A percentile compares a stretch with the other conserved stretches of the same genome.
Evolutionary conservation across 2,113 vertebrate species (phyloP).

Genomic region (Arvicanthis niloticus): DNA sequence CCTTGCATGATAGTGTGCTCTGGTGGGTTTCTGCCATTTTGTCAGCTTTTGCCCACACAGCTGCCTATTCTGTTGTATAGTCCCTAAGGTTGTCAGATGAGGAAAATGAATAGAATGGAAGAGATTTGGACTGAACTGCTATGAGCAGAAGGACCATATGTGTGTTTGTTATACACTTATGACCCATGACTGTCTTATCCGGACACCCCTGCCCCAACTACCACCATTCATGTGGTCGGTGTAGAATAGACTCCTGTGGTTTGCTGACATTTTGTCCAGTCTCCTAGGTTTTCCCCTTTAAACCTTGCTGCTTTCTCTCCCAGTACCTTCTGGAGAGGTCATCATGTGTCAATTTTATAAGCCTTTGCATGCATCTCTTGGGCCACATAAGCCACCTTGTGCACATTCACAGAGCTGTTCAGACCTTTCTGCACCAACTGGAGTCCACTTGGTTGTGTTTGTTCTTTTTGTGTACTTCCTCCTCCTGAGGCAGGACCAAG

Average conservation of each 20-base stretch:
- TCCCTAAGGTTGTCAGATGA: neutral
- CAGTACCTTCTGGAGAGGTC: too few relatives aligned
- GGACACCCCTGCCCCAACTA: too few relatives aligned
- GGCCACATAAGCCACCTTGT: fast-evolving
- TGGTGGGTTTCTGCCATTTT: neutral
- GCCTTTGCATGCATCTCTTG: neutral
- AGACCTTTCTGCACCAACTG: neutral
- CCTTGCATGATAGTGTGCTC: neutral
- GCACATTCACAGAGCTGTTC: neutral
- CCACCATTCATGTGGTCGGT: neutral
- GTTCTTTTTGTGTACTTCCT: neutral
- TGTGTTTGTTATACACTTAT: neutral
- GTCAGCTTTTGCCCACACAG: fast-evolving
- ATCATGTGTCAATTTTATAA: neutral
- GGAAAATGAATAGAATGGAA: too few relatives aligned
- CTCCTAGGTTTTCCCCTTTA: neutral
- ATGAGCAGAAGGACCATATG: neutral
- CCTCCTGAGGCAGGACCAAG: neutral
- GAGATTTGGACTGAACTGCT: neutral
- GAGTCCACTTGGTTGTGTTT: neutral
- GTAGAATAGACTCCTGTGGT: neutral
- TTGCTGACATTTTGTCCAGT: neutral
- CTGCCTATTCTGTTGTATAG: fast-evolving
- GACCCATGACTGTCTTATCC: neutral
- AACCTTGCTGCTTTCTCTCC: neutral